Evolutionary conservation across 1,140 invertebrate species (phyloP).

Genomic region (Zophobas atratus): DNA sequence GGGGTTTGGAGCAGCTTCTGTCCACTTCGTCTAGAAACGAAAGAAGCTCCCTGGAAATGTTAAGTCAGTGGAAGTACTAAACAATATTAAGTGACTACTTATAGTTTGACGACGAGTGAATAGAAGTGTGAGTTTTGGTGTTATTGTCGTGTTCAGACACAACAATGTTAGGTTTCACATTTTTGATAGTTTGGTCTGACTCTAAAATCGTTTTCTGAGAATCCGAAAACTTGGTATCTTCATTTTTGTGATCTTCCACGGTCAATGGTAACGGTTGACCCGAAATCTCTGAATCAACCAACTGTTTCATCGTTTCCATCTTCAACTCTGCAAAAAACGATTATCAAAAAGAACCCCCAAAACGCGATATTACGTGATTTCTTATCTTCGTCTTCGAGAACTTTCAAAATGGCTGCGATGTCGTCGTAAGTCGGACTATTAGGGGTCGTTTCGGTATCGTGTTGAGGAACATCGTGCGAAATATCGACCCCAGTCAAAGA

Average conservation of each 20-base stretch:
- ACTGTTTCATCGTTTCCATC: conserved; percentile 56
- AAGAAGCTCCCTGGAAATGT: conserved; percentile 61
- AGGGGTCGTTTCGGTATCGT: conserved; percentile 27
- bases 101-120: conserved; percentile 40
- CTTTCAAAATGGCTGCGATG: conserved; percentile 62
- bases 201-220: no score
- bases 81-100: neutral
- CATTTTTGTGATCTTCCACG: neutral
- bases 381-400: conserved; percentile 63
- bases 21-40: conserved; percentile 65
- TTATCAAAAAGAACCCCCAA: conserved; percentile 9
- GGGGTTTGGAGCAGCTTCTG: conserved; percentile 60
- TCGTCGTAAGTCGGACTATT: conserved; percentile 60
- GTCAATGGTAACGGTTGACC: neutral
- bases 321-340: conserved; percentile 51
- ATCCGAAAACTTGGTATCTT: neutral
- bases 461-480: conserved; percentile 39
- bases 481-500: conserved; percentile 16
- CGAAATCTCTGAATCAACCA: conserved; percentile 51
- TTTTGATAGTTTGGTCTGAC: no score
- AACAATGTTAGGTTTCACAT: no score
- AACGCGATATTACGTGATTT: conserved; percentile 61
- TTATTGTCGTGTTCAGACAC: neutral
- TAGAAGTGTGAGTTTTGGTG: neutral
- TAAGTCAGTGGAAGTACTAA: neutral